phyloP scores from a whole-genome alignment of 2,888 invertebrate species.

The Mycalesis mineus region DNA sequence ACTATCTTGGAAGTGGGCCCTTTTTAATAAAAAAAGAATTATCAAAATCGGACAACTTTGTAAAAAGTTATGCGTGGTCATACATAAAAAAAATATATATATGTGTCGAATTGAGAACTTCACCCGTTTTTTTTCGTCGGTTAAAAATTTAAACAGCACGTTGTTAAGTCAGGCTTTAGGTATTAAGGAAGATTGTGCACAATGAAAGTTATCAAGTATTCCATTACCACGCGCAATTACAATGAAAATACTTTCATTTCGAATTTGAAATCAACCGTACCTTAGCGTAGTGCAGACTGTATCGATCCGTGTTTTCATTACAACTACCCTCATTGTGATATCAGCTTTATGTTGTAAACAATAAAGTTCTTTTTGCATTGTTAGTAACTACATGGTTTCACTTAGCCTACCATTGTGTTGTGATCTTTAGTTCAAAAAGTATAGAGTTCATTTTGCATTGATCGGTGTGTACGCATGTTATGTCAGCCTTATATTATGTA shows the following conservation, averaged over 20 bases:
- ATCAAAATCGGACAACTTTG: too few relatives aligned
- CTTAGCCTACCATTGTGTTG: not conserved
- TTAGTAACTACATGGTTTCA: not conserved
- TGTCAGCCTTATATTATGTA: not conserved
- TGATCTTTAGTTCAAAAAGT: not conserved
- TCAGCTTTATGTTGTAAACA: not conserved
- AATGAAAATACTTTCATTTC: slow-evolving; percentile 3
- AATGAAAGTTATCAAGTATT: not conserved
- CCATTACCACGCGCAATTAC: not conserved
- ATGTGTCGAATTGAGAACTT: too few relatives aligned
- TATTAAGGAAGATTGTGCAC: too few relatives aligned
- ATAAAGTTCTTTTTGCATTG: slow-evolving; percentile 4
- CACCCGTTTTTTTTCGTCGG: too few relatives aligned
- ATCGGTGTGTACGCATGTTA: not conserved
- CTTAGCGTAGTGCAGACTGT: slow-evolving; percentile 8
- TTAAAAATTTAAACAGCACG: too few relatives aligned
- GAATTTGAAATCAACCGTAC: slow-evolving; percentile 1
- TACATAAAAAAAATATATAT: too few relatives aligned
- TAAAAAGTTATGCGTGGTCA: too few relatives aligned
- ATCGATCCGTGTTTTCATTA: slow-evolving; percentile 13
- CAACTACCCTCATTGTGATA: not conserved
- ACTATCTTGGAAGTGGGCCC: too few relatives aligned
- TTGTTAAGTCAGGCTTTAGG: too few relatives aligned
- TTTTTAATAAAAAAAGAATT: too few relatives aligned
- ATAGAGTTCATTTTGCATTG: not conserved